A percentile compares a stretch with the other conserved stretches of the same genome.
Evolutionary conservation across 2,888 invertebrate species (phyloP).

Genomic region (Lepetodrilus schrolli): DNA sequence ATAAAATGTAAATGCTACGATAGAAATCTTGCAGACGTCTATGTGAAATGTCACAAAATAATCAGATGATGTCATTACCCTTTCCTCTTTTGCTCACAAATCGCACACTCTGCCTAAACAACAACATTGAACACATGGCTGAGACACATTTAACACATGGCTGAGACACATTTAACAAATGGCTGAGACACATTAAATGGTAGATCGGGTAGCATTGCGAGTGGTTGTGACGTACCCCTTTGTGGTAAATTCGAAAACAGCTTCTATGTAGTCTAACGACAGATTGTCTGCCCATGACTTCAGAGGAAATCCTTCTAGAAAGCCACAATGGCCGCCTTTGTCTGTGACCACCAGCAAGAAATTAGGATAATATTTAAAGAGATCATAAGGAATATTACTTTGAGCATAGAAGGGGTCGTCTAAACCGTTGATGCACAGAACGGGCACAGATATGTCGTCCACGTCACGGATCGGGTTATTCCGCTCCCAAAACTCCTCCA

Average conservation of each 20-base stretch:
- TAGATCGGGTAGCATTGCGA: constrained; percentile 7
- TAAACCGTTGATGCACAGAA: constrained; percentile 66
- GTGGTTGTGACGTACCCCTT: constrained; percentile 35
- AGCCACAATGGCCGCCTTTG: constrained; percentile 73
- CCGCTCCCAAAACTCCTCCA: constrained; percentile 66
- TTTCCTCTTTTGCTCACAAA: too few species aligned
- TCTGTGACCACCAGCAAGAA: constrained; percentile 65
- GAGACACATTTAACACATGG: neutral
- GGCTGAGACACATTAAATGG: neutral
- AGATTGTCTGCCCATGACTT: constrained; percentile 58
- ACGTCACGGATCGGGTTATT: constrained; percentile 72
- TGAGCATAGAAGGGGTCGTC: constrained; percentile 67
- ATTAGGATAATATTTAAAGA: constrained; percentile 70
- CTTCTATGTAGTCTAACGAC: constrained; percentile 55
- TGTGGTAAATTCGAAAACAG: constrained; percentile 55
- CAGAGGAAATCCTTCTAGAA: constrained; percentile 57
- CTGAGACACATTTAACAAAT: neutral
- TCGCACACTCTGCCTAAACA: too few species aligned
- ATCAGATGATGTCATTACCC: too few species aligned
- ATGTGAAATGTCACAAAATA: too few species aligned
- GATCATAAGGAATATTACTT: constrained; percentile 62
- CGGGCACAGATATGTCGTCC: constrained; percentile 70
- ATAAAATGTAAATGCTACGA: too few species aligned
- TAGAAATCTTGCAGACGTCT: too few species aligned
- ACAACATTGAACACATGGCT: neutral